Evolutionary conservation across 2,888 invertebrate genomes (phyloP).

Genomic region (Drosophila prolongata): DNA sequence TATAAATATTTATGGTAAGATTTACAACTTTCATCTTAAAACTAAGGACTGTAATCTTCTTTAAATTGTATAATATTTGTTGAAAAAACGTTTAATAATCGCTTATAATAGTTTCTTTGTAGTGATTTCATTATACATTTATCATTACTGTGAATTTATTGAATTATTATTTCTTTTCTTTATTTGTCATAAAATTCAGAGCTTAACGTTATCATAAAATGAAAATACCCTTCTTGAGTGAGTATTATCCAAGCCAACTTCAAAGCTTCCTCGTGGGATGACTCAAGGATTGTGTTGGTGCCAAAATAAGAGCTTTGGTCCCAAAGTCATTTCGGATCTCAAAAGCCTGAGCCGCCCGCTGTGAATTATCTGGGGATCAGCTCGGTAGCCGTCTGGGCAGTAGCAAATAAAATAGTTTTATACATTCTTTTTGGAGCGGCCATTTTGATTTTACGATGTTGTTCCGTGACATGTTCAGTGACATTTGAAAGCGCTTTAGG

Average conservation of each 20-base stretch:
- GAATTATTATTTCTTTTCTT: too few relatives aligned
- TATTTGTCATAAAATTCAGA: too few relatives aligned
- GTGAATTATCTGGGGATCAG: conserved; percentile 39
- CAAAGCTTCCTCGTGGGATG: conserved; percentile 8
- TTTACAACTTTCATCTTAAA: too few relatives aligned
- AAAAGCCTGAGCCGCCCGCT: conserved; percentile 24
- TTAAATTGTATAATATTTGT: too few relatives aligned
- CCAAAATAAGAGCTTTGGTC: conserved; percentile 29
- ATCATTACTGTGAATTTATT: too few relatives aligned
- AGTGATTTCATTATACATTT: too few relatives aligned
- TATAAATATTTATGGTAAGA: too few relatives aligned
- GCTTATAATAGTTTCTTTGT: too few relatives aligned
- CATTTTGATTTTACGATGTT: conserved; percentile 39
- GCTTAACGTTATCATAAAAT: background rate
- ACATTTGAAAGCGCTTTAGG: conserved; percentile 70
- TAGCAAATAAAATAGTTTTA: conserved; percentile 53
- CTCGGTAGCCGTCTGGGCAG: conserved; percentile 58
- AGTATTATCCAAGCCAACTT: background rate
- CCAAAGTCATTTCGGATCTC: conserved; percentile 20
- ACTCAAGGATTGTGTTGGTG: conserved; percentile 41
- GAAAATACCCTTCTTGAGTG: background rate
- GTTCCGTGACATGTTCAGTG: conserved; percentile 61
- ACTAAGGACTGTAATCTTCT: too few relatives aligned
- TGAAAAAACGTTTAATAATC: too few relatives aligned
- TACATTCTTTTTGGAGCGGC: conserved; percentile 48